Base-by-base conservation (phyloP, 2,888 invertebrate species). In the Napeogenes sylphis region DNA sequence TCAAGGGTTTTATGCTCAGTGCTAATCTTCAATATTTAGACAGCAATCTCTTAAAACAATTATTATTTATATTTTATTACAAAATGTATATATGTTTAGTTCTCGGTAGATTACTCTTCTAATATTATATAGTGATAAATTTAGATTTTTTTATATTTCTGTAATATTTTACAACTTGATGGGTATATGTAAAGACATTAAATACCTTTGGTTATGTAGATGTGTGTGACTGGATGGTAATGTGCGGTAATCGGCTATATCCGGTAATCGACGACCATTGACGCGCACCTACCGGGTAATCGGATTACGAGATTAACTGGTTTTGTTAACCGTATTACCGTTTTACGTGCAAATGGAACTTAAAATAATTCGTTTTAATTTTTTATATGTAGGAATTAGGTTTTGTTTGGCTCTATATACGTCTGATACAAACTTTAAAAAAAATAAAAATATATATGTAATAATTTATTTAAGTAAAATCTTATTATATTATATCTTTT, bases 181-280 rank as follows among this genome's bases (percentile, higher is more conserved):
- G 10, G 10, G 10, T 10, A 42, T 5, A 35, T 10, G 3, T 42
- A 42, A 42, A 42, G 2, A 21, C 1, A 30, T 30, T 51, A 30
- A 12, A 51, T 51, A 21, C 47, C 58, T 42, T 38, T n/a, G 33
- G 32, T 32, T 51, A 58, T 58, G 38, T 30, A 30, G 35, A 53
- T 47, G 6, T 55, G 58, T 56, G 61, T 47, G 53, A 54, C 55
- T 54, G 57, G 51, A 51, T 51, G 51, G 51, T 51, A 51, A 51
- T 30, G 8, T 51, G 51, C 51, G 59, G 58, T 65, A 62, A 59
- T 59, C 62, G 56, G 42, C 53, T 60, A 60, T 59, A 59, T 55
- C 61, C 56, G 60, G 63, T 63, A 65, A 62, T 64, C 68, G 51
- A 51, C 54, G 58, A 59, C 63, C 58, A 62, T 64, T 65, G 61